Conservation (phyloP, 1,140 invertebrate genomes). For the Uloborus diversus region DNA sequence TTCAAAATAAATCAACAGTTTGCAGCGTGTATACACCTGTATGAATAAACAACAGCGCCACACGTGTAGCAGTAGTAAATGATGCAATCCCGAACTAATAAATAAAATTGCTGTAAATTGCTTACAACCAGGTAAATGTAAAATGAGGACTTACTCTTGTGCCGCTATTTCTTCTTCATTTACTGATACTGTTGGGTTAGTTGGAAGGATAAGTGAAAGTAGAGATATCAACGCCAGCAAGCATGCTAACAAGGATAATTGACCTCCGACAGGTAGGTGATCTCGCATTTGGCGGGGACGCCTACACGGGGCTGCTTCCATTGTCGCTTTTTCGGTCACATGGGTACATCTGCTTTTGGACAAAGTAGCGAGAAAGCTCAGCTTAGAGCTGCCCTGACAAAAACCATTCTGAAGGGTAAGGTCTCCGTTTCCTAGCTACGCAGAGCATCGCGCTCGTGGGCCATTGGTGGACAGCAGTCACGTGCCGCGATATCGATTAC, state of each 20-base stretch:
- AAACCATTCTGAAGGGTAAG: slow-evolving; percentile 39
- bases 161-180: slow-evolving; percentile 39
- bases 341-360: slow-evolving; percentile 25
- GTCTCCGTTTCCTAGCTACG: slow-evolving; percentile 48
- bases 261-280: slow-evolving; percentile 17
- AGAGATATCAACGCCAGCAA: slow-evolving; percentile 19
- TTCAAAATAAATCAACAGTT: no score
- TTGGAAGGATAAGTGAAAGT: slow-evolving; percentile 12
- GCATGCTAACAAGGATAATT: neutral
- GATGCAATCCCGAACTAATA: neutral
- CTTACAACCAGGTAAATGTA: neutral
- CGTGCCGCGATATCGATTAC: slow-evolving; percentile 37
- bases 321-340: slow-evolving; percentile 40
- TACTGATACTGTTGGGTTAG: slow-evolving; percentile 33
- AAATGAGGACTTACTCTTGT: slow-evolving; percentile 16
- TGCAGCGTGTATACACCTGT: neutral
- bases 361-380: slow-evolving; percentile 27
- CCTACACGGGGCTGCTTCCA: slow-evolving; percentile 35
- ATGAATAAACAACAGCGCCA: neutral
- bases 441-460: slow-evolving; percentile 28
- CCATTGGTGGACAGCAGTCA: slow-evolving; percentile 13
- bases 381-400: slow-evolving; percentile 38
- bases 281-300: slow-evolving; percentile 10
- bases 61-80: neutral
- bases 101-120: neutral